Conservation (phyloP, 2,113 vertebrate genomes). For the Micronycteris hirsuta region DNA sequence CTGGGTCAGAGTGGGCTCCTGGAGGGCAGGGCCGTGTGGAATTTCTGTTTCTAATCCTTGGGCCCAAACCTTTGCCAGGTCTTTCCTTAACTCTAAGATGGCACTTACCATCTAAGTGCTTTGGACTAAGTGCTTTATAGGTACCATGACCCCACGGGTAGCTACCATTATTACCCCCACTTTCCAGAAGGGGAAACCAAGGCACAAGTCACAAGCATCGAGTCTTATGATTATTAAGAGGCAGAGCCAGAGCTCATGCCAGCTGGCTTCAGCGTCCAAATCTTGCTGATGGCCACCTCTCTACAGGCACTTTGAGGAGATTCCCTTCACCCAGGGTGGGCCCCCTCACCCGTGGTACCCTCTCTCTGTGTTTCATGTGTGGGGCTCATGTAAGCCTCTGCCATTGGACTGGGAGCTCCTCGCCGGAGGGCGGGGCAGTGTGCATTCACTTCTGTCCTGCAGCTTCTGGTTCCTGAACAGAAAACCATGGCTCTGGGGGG, state of each 20-base stretch:
- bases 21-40: neutral
- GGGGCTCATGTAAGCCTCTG: neutral
- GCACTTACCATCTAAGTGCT: neutral
- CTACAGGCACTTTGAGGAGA: neutral
- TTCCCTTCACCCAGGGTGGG: neutral
- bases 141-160: neutral
- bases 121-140: neutral
- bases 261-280: neutral
- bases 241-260: neutral
- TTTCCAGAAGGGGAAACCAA: neutral
- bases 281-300: neutral
- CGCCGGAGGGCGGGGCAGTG: neutral
- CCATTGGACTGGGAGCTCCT: neutral
- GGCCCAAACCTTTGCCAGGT: neutral
- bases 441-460: neutral
- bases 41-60: neutral
- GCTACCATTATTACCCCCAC: too few relatives aligned
- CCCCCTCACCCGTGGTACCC: fast-evolving
- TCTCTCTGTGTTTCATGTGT: neutral
- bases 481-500: neutral
- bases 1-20: neutral
- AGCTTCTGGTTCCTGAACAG: neutral
- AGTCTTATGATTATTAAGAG: neutral
- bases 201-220: neutral
- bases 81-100: neutral